Base-by-base conservation (phyloP, 2,888 invertebrate species). In the Eledone cirrhosa region DNA sequence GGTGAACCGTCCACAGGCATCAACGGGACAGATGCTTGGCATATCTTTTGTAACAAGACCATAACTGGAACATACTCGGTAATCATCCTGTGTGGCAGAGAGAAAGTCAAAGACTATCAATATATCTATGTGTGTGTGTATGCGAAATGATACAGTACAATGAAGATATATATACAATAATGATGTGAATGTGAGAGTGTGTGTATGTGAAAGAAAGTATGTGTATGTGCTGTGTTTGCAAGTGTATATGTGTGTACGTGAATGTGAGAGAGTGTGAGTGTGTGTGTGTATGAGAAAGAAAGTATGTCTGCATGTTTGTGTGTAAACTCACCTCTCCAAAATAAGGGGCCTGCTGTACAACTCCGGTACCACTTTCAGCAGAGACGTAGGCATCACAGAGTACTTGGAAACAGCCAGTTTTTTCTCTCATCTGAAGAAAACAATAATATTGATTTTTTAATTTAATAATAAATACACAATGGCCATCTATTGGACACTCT, bases 281-380 rank as follows among this genome's bases (percentile, higher is more conserved):
- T 33, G 33, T 33, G 33, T 33, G 33, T 33, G 33, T 5, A 33
- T 33, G 33, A 33, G 5, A 33, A 8, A 33, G 33, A 8, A 33
- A 8, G 33, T 3, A 33, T 3, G 8, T 33, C 3, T 5, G 33
- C 5, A 33, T 3, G 33, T 3, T n/a, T 5, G 77, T n/a, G 48
- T 24, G 16, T 22, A 77, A n/a, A 67, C 83, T 80, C 82, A 92
- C 92, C 90, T 93, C 99, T 86, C 99, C 99, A 92, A 99, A 99
- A 91, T 98, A 99, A 13, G 99, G 98, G 1, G 99, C 97, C 92
- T 98, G 98, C 90, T 99, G 99, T 31, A 99, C 99, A 83, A 99
- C 93, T 31, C 99, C 99, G 19, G 99, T 99, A 92, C 99, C 99
- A 82, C 96, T 95, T 86, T 98, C 99, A 81, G 96, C 94, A 0